Evolutionary conservation across 2,888 invertebrate genomes (phyloP).

Genomic region (Eutolmus rufibarbis): DNA sequence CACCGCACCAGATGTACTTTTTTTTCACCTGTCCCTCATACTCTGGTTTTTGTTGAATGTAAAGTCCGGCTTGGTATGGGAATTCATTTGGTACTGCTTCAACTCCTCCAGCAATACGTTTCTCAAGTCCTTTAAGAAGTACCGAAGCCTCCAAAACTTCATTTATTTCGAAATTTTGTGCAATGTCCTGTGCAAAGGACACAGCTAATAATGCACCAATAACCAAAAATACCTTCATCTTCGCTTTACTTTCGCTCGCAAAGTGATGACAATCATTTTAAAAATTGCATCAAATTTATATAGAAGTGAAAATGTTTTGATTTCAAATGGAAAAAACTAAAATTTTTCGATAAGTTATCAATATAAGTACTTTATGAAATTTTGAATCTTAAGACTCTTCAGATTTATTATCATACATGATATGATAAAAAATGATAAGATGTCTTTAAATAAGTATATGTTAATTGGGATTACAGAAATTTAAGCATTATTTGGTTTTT

Average conservation of each 20-base stretch:
- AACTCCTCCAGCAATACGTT: conserved; percentile 50
- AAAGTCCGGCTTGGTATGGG: conserved; percentile 55
- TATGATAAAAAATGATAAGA: not conserved
- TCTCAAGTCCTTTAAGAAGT: conserved; percentile 36
- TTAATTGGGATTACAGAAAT: not conserved
- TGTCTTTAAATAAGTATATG: not conserved
- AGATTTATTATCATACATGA: not conserved
- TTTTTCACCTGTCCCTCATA: not conserved
- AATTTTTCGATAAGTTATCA: not conserved
- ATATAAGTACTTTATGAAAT: not conserved
- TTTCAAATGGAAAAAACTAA: not conserved
- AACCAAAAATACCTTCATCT: not conserved
- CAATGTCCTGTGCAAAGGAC: not conserved
- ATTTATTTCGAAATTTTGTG: not conserved
- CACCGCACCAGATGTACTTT: not conserved
- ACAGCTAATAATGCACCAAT: not conserved
- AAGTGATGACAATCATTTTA: not conserved
- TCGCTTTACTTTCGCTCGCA: not conserved
- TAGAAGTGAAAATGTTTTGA: not conserved
- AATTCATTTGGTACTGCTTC: conserved; percentile 50
- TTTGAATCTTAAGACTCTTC: not conserved
- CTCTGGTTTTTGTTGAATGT: not conserved
- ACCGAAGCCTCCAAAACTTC: not conserved
- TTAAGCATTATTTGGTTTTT: not conserved
- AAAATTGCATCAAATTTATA: not conserved